Evolutionary conservation across 2,888 invertebrate species (phyloP).

Genomic region (Eurois occulta): DNA sequence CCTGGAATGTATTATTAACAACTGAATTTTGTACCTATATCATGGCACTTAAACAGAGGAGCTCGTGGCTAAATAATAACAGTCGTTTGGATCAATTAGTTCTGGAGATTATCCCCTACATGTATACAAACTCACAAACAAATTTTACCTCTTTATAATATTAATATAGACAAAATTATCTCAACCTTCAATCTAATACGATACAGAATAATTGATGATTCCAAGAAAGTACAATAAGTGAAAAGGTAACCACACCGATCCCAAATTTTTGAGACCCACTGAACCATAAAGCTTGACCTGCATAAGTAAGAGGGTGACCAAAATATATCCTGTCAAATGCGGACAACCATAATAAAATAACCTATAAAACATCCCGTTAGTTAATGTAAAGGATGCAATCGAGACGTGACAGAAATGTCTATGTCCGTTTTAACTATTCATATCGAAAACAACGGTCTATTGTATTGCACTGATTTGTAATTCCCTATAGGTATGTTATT

Average conservation of each 20-base stretch:
- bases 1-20: no score
- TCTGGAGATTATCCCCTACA: no score
- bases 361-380: constrained; percentile 80
- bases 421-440: constrained; percentile 71
- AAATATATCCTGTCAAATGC: constrained; percentile 75
- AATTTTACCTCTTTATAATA: no score
- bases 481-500: constrained; percentile 79
- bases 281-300: constrained; percentile 67
- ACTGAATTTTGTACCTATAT: no score
- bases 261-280: constrained; percentile 63
- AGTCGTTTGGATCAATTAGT: no score
- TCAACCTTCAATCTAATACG: not conserved
- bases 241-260: constrained; percentile 16
- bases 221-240: constrained; percentile 16
- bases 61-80: no score
- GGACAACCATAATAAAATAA: constrained; percentile 69
- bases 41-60: no score
- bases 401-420: constrained; percentile 79
- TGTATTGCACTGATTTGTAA: constrained; percentile 75
- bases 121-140: no score
- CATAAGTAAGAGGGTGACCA: constrained; percentile 76
- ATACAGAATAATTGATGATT: not conserved
- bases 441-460: constrained; percentile 75
- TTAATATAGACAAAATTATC: no score
- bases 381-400: constrained; percentile 82